Conservation (phyloP, 2,797 vertebrate genomes). For the Basileuterus tristriatus region DNA sequence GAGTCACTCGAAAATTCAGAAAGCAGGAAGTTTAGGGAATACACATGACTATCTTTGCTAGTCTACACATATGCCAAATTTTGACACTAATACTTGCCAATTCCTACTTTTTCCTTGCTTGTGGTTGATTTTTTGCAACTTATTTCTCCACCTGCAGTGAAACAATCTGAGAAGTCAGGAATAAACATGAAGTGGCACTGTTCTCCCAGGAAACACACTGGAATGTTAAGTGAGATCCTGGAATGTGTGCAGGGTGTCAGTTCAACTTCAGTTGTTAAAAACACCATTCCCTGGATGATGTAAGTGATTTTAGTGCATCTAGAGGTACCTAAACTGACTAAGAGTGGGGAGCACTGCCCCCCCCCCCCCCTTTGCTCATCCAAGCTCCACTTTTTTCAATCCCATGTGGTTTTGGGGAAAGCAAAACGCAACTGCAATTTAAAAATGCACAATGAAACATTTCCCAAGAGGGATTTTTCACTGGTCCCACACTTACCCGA, state of each 20-base stretch:
- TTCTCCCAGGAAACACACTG: neutral
- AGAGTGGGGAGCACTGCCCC: neutral
- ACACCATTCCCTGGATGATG: neutral
- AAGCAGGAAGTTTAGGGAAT: neutral
- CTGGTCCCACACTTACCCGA: conserved; percentile 78
- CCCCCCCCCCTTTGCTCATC: neutral
- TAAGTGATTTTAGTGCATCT: neutral
- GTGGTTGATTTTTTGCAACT: neutral
- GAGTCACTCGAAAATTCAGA: neutral
- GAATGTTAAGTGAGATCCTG: neutral
- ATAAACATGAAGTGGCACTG: neutral
- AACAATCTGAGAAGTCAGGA: neutral
- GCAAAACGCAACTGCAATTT: neutral
- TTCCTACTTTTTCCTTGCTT: neutral
- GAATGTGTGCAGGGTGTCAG: neutral
- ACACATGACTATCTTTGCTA: neutral
- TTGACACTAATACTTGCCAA: neutral
- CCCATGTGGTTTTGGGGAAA: neutral
- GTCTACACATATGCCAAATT: neutral
- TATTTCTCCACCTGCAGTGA: neutral
- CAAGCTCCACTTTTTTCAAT: neutral
- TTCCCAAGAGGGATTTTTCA: neutral
- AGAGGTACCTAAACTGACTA: neutral
- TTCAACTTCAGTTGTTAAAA: neutral
- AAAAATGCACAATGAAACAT: neutral